These are phyloP conservation scores for Loripinus fragilis DNA, from an alignment of 2,888 invertebrate genomes.

Conservation along the genomic window DNA sequence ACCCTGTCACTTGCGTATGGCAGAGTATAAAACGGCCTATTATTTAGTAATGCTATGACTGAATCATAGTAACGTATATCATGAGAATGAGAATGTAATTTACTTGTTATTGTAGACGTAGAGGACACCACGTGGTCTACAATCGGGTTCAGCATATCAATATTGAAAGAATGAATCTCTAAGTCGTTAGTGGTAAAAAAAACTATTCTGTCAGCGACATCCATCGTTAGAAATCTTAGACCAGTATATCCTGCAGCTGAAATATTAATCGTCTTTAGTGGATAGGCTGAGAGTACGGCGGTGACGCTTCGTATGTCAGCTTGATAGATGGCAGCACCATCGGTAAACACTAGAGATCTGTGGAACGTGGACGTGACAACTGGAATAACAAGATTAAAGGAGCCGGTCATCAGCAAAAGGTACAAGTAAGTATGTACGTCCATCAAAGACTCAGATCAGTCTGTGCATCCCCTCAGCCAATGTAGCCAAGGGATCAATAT, in stretches of 20 bases:
- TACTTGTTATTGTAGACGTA: background rate
- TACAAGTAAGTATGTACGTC: no score
- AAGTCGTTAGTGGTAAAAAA: conserved; percentile 20
- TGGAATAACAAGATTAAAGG: background rate
- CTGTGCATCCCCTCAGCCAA: no score
- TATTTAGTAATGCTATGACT: no score
- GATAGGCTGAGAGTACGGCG: background rate
- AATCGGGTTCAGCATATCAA: background rate
- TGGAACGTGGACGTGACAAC: conserved; percentile 16
- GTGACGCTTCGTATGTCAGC: conserved; percentile 29
- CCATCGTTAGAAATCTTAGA: background rate
- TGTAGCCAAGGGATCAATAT: no score
- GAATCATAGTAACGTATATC: no score
- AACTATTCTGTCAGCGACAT: conserved; percentile 21
- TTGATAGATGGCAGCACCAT: conserved; percentile 10
- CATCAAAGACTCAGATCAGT: no score
- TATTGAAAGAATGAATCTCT: conserved; percentile 14
- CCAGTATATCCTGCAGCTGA: background rate
- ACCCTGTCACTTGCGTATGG: no score
- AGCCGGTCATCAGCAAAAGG: no score
- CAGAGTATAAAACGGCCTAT: no score
- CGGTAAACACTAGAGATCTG: conserved; percentile 15
- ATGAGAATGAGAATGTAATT: background rate
- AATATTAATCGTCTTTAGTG: background rate
- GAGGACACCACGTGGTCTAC: background rate